A percentile compares a stretch with the other conserved stretches of the same genome.
Evolutionary conservation across 2,113 vertebrate genomes (phyloP).

Genomic region (Paracanthobrama guichenoti): DNA sequence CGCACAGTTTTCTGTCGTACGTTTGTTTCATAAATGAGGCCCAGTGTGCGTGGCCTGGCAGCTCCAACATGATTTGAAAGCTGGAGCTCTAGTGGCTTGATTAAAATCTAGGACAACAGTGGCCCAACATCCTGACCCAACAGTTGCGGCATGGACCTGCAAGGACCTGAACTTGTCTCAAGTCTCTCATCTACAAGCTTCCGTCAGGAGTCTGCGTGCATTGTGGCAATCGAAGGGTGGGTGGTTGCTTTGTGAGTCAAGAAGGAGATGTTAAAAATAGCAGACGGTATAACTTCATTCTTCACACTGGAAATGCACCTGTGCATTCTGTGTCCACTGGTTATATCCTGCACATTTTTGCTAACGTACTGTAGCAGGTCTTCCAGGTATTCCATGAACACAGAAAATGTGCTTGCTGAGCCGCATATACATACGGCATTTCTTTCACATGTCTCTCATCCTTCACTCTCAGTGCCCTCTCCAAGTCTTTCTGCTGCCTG

Average conservation of each 20-base stretch:
- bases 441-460: background rate
- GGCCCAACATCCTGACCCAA: background rate
- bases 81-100: background rate
- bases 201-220: background rate
- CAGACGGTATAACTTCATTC: background rate
- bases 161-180: background rate
- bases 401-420: background rate
- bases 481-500: conserved; percentile 39
- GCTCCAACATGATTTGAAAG: background rate
- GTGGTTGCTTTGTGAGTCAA: background rate
- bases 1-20: no score
- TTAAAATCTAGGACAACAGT: background rate
- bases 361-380: background rate
- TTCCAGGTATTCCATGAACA: background rate
- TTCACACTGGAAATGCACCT: background rate
- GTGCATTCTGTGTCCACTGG: background rate
- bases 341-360: background rate
- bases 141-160: background rate
- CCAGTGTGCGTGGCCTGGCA: background rate
- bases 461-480: conserved; percentile 48
- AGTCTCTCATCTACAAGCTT: background rate
- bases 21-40: no score
- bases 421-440: background rate
- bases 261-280: background rate
- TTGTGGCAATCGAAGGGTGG: background rate